A percentile compares a stretch with the other conserved stretches of the same genome.
Evolutionary conservation across 2,113 vertebrate species (phyloP).

Genomic region (Catharus minimus): DNA sequence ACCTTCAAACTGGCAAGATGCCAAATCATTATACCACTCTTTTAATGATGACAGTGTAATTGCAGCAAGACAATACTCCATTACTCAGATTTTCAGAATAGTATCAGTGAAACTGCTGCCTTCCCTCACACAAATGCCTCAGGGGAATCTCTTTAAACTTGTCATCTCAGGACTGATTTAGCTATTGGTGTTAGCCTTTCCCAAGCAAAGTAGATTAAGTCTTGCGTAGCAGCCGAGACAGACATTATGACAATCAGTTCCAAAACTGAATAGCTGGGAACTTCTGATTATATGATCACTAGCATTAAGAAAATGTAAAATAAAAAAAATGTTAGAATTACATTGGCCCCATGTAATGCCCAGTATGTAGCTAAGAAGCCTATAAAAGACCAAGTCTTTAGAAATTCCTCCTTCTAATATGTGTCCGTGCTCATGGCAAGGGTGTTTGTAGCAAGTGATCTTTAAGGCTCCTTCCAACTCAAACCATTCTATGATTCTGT

Average conservation of each 20-base stretch:
- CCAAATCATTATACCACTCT: neutral
- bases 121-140: neutral
- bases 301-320: neutral
- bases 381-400: neutral
- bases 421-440: neutral
- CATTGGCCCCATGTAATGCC: neutral
- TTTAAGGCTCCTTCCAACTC: neutral
- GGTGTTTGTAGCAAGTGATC: neutral
- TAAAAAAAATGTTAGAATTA: no score
- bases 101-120: neutral
- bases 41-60: neutral
- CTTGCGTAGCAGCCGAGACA: neutral
- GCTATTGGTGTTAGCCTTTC: neutral
- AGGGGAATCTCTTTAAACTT: neutral
- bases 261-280: neutral
- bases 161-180: neutral
- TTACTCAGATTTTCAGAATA: neutral
- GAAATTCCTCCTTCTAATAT: neutral
- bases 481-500: neutral
- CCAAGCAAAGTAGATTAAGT: neutral
- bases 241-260: neutral
- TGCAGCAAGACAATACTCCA: neutral
- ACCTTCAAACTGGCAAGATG: neutral
- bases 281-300: neutral
- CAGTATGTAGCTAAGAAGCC: neutral